Evolutionary conservation across 2,797 vertebrate species (phyloP), one percentile per base, ranked within the genome.

Genomic region (Antrozous pallidus): DNA sequence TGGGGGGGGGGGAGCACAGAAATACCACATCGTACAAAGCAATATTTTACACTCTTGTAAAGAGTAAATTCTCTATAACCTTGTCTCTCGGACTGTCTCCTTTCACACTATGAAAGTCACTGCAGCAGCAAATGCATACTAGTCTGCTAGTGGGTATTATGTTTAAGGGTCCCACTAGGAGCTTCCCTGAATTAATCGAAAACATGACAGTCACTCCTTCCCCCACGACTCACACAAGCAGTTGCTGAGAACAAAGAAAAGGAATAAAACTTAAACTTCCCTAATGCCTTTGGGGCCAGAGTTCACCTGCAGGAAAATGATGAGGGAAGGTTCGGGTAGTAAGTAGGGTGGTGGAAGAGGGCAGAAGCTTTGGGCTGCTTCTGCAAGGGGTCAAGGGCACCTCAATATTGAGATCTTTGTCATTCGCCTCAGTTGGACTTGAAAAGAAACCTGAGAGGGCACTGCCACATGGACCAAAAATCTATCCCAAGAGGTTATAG

Each of bases 21-120:
- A 94, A 93, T 54, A 95, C 75, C 54, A 79, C 73, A 75, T 20
- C n/a, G 83, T 87, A 65, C 91, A 92, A 75, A 70, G 42, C 36
- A 88, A 56, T 65, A 61, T 40, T 89, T 86, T 91, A 89, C 47
- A 84, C 70, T 88, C 24, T 86, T 94, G 47, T 88, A 80, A 95
- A 47, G 33, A 85, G 75, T 58, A 85, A 90, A 84, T 84, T 87
- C 45, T 67, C 42, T 82, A 12, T 42, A 42, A 42, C 7, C 42
- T 42, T 42, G 42, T 42, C 10, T 7, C 42, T 42, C 42, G 54
- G 42, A 47, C 51, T 78, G 2, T 61, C 8, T 6, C 58, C 54
- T 93, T 70, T 56, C 73, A 85, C 63, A 31, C 33, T 74, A 38
- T 9, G 70, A 75, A 93, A 90, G 73, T 33, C 45, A 56, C 28